Conservation (phyloP, 2,888 invertebrate species). For the Lithophane semibrunnea region DNA sequence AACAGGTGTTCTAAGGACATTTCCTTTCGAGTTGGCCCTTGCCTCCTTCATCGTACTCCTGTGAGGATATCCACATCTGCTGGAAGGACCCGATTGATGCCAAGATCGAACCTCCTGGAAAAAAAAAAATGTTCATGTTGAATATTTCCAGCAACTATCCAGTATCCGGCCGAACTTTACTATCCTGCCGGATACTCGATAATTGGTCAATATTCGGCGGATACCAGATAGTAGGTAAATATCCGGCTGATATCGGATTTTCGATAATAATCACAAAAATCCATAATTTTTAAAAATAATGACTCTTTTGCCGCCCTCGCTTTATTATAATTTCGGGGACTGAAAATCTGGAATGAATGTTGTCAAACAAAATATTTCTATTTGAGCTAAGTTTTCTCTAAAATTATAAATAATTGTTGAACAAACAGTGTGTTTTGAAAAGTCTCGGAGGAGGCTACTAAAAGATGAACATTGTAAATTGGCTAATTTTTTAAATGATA, state of each 20-base stretch:
- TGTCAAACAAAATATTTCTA: no score
- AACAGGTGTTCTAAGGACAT: conserved; percentile 92
- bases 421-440: neutral
- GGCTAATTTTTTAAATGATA: no score
- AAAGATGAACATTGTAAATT: no score
- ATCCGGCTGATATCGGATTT: neutral
- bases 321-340: no score
- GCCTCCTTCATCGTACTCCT: conserved; percentile 99
- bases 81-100: conserved; percentile 99
- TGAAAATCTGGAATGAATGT: no score
- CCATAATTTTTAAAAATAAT: no score
- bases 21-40: conserved; percentile 99
- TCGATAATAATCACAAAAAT: neutral
- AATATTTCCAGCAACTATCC: neutral
- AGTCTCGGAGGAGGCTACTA: no score
- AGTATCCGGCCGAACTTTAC: neutral
- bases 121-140: neutral
- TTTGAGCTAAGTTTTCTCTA: no score
- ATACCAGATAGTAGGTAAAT: neutral
- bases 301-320: no score
- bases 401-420: no score
- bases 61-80: conserved; percentile 99
- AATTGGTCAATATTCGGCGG: neutral
- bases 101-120: conserved; percentile 96
- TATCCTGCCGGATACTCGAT: neutral